Evolutionary conservation across 1,140 invertebrate species (phyloP), one percentile per base, ranked within the genome.

Genomic region (Piezodorus guildinii): DNA sequence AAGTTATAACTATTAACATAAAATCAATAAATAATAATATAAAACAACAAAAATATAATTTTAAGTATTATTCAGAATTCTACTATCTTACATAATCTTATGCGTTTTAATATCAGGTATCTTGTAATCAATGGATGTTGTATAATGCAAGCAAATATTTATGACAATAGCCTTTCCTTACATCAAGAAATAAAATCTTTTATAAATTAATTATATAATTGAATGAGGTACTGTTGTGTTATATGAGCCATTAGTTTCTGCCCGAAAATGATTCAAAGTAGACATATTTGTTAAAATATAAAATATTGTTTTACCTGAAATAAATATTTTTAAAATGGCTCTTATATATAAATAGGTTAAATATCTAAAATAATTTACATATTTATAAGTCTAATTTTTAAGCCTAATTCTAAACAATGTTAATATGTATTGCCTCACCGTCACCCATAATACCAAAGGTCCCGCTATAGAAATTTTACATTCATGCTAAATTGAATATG

Each of bases 351-450:
- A 25, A 21, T 58, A 60, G 23, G 17, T 52, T 52, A 21, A 19
- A 52, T 52, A 21, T 19, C 25, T 39, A 21, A 44, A 17, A 43
- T 60, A 60, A 43, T 60, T n/a, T 60, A 60, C 58, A 60, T 60
- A 43, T 60, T 34, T 39, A 60, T 60, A 60, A 60, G 17, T 43
- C 58, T 60, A 60, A 39, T 44, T 19, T 43, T 34, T 43, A 44
- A n/a, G n/a, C 21, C 30, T 43, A 17, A 39, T 43, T 17, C 21
- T 19, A 39, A 60, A 39, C 58, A 43, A 60, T 60, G 39, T 60
- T 60, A 60, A 60, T 60, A 60, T 60, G 58, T 17, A 60, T 43
- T 60, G 58, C 58, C 58, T 60, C 58, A 60, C 58, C 58, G 14
- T 21, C 43, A 39, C 30, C 58, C 34, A 43, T n/a, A 43, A 17